phyloP scores from a whole-genome alignment of 2,888 invertebrate species.

The Anarsia innoxiella region DNA sequence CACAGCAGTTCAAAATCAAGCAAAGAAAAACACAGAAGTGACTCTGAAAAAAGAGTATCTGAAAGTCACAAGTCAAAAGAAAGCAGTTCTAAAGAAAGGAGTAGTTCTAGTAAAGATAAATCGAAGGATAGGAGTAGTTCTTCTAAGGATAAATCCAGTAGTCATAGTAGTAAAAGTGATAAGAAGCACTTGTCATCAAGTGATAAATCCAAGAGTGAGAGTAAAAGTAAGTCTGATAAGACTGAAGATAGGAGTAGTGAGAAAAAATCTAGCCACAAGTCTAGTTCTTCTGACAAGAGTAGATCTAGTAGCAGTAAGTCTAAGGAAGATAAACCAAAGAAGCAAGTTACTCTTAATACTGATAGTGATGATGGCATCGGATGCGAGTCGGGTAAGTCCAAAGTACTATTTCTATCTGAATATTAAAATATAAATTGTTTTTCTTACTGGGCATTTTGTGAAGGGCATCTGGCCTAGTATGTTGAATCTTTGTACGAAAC shows the following conservation, averaged over 20 bases:
- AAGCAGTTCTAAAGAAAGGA: constrained; percentile 51
- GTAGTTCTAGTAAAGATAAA: constrained; percentile 53
- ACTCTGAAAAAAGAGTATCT: constrained; percentile 28
- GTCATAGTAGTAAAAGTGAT: constrained; percentile 50
- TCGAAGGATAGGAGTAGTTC: constrained; percentile 50
- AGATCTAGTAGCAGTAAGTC: constrained; percentile 33
- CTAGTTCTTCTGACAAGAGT: constrained; percentile 40
- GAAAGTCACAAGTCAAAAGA: constrained; percentile 35
- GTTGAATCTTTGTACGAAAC: no score
- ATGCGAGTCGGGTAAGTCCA: constrained; percentile 77
- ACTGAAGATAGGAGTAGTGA: constrained; percentile 35
- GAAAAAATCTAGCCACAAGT: constrained; percentile 48
- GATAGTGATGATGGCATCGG: constrained; percentile 78
- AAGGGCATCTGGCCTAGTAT: no score
- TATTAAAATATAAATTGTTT: no score
- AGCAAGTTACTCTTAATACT: constrained; percentile 38
- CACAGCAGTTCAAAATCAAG: constrained; percentile 24
- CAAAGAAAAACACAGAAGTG: constrained; percentile 35
- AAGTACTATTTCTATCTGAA: no score
- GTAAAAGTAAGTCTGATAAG: constrained; percentile 41
- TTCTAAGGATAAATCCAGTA: constrained; percentile 54
- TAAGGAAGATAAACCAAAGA: constrained; percentile 64
- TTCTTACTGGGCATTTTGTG: no score
- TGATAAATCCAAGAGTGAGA: constrained; percentile 42
- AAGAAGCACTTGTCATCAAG: constrained; percentile 46